phyloP scores from a whole-genome alignment of 2,113 vertebrate species.

The Varanus komodoensis region DNA sequence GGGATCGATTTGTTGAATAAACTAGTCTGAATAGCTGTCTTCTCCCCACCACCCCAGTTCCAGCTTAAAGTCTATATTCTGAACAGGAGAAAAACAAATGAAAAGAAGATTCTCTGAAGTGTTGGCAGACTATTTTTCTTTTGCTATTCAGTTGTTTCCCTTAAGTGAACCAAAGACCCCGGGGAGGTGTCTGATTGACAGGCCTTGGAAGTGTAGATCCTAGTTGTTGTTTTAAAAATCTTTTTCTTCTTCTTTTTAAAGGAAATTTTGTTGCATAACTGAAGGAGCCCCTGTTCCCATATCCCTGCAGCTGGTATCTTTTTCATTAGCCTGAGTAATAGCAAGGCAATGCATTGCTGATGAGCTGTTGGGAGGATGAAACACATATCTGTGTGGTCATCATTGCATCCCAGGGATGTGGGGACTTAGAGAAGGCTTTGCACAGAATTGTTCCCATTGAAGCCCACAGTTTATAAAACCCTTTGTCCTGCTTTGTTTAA shows the following conservation, averaged over 20 bases:
- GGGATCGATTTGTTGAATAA: constrained; percentile 22
- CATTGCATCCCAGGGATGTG: background rate
- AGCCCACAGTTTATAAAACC: constrained; percentile 13
- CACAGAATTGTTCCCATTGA: constrained; percentile 20
- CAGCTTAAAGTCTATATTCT: constrained; percentile 32
- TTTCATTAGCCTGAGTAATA: constrained; percentile 7
- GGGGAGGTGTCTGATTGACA: constrained; percentile 21
- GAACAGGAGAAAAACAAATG: constrained; percentile 6
- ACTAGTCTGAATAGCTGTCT: background rate
- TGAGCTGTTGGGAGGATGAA: constrained; percentile 28
- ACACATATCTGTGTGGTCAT: constrained; percentile 28
- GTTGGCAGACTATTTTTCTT: background rate
- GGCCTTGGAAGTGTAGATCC: constrained; percentile 19
- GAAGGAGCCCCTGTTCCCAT: background rate
- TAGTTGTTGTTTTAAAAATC: background rate
- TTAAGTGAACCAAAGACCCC: background rate
- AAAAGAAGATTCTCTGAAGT: constrained; percentile 29
- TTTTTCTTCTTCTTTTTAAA: background rate
- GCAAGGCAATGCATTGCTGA: constrained; percentile 22
- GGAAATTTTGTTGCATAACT: constrained; percentile 24
- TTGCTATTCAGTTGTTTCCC: constrained; percentile 13
- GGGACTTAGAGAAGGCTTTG: background rate
- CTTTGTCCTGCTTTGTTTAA: constrained; percentile 5
- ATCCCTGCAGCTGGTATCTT: constrained; percentile 15
- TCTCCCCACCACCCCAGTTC: background rate